Conservation (phyloP, 2,888 invertebrate species). For the Tetrapedia diversipes region DNA sequence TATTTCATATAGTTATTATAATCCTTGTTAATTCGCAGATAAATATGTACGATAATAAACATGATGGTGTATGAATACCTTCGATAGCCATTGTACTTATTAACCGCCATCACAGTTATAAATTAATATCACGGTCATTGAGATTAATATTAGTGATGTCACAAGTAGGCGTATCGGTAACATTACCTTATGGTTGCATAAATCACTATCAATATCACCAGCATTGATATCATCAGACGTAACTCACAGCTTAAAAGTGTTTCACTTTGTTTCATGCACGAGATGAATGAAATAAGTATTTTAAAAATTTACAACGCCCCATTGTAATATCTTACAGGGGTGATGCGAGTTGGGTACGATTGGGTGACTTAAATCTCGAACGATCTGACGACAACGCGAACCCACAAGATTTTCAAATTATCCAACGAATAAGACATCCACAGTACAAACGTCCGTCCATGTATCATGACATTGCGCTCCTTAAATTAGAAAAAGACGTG, state of each 20-base stretch:
- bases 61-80: no score
- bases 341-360: conserved; percentile 80
- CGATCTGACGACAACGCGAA: conserved; percentile 78
- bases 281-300: background rate
- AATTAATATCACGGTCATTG: no score
- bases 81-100: no score
- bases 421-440: conserved; percentile 81
- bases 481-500: conserved; percentile 81
- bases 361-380: conserved; percentile 83
- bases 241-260: no score
- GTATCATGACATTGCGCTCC: conserved; percentile 84
- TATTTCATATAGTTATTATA: no score
- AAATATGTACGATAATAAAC: no score
- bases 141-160: no score
- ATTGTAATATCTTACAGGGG: conserved; percentile 76
- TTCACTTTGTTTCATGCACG: no score
- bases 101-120: no score
- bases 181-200: no score
- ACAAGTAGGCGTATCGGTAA: no score
- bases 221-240: background rate
- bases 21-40: no score
- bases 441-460: conserved; percentile 78
- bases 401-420: conserved; percentile 78
- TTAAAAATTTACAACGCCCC: background rate
- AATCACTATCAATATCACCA: background rate